These are phyloP conservation scores for Candidula unifasciata DNA, from an alignment of 2,888 invertebrate species.

Conservation along the genomic window DNA sequence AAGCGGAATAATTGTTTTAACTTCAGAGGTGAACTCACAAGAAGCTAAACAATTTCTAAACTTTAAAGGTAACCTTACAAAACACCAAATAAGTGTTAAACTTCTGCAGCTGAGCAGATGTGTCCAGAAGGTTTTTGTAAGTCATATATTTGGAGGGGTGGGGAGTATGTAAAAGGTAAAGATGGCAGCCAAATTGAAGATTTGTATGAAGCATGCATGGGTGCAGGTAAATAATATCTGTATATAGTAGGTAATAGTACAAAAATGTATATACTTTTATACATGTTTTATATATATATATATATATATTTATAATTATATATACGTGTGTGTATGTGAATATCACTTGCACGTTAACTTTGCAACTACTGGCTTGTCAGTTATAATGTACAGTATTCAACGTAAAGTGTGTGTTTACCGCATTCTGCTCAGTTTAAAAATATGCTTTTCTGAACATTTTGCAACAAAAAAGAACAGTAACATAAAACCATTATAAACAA, in stretches of 20 bases:
- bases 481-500: background rate
- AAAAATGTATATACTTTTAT: conserved; percentile 2
- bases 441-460: background rate
- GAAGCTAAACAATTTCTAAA: too few relatives aligned
- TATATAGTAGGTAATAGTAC: conserved; percentile 19
- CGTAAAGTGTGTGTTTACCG: background rate
- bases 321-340: background rate
- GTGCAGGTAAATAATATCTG: conserved; percentile 12
- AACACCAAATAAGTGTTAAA: too few relatives aligned
- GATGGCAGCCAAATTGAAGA: background rate
- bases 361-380: background rate
- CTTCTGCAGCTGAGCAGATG: too few relatives aligned
- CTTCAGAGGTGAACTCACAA: too few relatives aligned
- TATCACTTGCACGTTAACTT: background rate
- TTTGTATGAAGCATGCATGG: conserved; percentile 6
- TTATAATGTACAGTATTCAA: background rate
- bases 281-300: conserved; percentile 16
- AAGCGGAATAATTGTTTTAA: too few relatives aligned
- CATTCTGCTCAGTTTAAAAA: background rate
- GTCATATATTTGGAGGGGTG: too few relatives aligned
- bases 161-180: too few relatives aligned
- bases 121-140: too few relatives aligned
- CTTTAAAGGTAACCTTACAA: too few relatives aligned
- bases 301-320: background rate
- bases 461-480: background rate